Conservation (phyloP, 2,797 vertebrate species). For the Channa striata region DNA sequence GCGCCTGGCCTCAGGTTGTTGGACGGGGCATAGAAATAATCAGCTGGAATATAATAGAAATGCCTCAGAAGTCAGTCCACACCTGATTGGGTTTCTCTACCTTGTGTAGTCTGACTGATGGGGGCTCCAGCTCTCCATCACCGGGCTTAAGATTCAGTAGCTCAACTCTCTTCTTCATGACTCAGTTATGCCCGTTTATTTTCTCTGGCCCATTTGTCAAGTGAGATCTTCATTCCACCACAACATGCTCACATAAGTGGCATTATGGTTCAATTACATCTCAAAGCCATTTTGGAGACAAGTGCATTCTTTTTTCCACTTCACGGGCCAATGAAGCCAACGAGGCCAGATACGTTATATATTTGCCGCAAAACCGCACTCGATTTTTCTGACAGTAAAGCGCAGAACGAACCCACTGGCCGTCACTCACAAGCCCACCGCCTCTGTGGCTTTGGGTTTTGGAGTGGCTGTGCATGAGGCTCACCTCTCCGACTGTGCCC, state of each 20-base stretch:
- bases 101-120: conserved; percentile 30
- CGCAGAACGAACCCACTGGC: conserved; percentile 43
- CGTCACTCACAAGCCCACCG: conserved; percentile 46
- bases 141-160: conserved; percentile 42
- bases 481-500: conserved; percentile 45
- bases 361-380: conserved; percentile 70
- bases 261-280: conserved; percentile 72
- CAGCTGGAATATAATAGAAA: conserved; percentile 64
- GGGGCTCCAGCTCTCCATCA: conserved; percentile 46
- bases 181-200: conserved; percentile 71
- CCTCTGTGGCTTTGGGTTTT: conserved; percentile 50
- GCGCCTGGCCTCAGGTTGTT: conserved; percentile 51
- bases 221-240: conserved; percentile 69
- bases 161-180: conserved; percentile 55
- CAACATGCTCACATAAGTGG: conserved; percentile 69
- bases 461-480: conserved; percentile 28
- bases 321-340: conserved; percentile 51
- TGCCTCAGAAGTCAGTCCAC: conserved; percentile 48
- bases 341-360: conserved; percentile 72
- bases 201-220: conserved; percentile 78
- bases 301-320: conserved; percentile 71
- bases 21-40: conserved; percentile 53
- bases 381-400: conserved; percentile 58
- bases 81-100: conserved; percentile 58
- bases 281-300: conserved; percentile 64